Evolutionary conservation across 2,888 invertebrate species (phyloP).

Genomic region (Cremastinae sp.): DNA sequence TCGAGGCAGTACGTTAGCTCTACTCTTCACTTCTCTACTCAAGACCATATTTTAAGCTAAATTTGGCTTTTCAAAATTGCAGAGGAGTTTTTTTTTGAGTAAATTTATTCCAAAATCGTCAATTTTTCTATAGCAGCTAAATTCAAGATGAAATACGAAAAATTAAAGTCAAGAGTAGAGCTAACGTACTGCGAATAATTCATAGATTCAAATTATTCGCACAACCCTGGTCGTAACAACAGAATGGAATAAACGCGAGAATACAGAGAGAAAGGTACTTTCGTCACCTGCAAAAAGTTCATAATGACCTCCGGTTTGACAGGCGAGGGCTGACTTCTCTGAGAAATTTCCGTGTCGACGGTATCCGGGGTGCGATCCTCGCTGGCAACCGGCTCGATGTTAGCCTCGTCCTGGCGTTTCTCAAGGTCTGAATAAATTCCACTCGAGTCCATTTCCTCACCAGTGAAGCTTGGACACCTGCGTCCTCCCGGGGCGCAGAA

Average conservation of each 20-base stretch:
- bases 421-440: conserved; percentile 94
- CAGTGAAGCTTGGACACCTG: conserved; percentile 78
- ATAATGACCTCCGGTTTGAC: conserved; percentile 76
- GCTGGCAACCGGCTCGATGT: conserved; percentile 74
- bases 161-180: no score
- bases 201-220: not conserved
- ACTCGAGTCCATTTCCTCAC: conserved; percentile 94
- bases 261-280: not conserved
- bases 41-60: no score
- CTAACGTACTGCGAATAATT: no score
- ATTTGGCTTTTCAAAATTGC: no score
- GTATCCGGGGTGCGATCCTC: conserved; percentile 86
- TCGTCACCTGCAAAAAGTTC: conserved; percentile 70
- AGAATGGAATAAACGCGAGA: conserved; percentile 2
- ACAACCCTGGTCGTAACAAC: not conserved
- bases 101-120: no score
- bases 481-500: conserved; percentile 84
- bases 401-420: conserved; percentile 85
- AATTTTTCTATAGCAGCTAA: no score
- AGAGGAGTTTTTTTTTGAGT: no score
- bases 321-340: conserved; percentile 81
- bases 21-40: no score
- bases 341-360: conserved; percentile 82
- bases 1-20: no score
- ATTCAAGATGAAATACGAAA: no score